These are phyloP conservation scores for Eurypyga helias DNA, from an alignment of 2,113 vertebrate species.

Conservation along the genomic window DNA sequence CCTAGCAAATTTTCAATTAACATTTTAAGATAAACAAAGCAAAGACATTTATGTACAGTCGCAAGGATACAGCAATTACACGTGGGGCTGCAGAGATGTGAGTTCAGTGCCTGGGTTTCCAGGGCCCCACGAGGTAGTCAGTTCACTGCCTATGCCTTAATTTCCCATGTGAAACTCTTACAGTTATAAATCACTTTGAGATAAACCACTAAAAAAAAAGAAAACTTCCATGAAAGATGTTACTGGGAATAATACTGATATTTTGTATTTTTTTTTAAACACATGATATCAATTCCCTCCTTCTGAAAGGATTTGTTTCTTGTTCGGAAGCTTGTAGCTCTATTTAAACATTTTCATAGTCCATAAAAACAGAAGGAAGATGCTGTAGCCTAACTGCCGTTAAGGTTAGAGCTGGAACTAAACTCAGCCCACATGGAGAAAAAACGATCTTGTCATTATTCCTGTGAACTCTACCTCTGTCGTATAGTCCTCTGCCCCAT, in stretches of 20 bases:
- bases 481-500: conserved; percentile 69
- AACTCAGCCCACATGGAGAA: background rate
- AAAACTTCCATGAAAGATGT: background rate
- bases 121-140: background rate
- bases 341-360: too few relatives aligned
- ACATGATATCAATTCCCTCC: background rate
- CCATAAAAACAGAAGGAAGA: too few relatives aligned
- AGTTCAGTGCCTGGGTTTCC: background rate
- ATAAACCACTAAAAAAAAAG: background rate
- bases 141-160: background rate
- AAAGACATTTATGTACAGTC: background rate
- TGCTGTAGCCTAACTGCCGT: too few relatives aligned
- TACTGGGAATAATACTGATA: background rate
- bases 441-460: fast-evolving
- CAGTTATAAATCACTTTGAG: background rate
- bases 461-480: conserved; percentile 53
- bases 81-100: background rate
- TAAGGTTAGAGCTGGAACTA: background rate
- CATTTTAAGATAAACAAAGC: background rate
- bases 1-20: background rate
- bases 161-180: background rate
- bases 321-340: too few relatives aligned
- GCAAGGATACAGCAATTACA: background rate
- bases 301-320: too few relatives aligned
- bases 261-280: background rate